Evolutionary conservation across 2,888 invertebrate genomes (phyloP).

Genomic region (Oithona nana): DNA sequence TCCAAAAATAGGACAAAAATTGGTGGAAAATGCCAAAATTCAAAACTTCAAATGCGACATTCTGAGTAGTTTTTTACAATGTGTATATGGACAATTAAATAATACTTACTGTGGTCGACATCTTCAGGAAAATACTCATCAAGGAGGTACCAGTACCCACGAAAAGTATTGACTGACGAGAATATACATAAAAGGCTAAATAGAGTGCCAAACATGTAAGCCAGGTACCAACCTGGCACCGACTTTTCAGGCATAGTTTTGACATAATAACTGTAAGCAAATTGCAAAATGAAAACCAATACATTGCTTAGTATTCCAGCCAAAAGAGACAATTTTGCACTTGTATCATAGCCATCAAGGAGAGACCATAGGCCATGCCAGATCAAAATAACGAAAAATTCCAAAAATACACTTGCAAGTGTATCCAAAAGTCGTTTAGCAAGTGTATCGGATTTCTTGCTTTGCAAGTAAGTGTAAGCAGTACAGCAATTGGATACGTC

Average conservation of each 20-base stretch:
- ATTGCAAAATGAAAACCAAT: not conserved
- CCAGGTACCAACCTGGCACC: not conserved
- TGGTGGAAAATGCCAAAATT: too few relatives aligned
- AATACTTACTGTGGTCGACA: too few relatives aligned
- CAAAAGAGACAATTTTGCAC: not conserved
- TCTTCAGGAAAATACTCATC: not conserved
- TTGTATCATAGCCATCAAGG: not conserved
- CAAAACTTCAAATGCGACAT: too few relatives aligned
- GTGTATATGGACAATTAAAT: too few relatives aligned
- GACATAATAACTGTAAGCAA: not conserved
- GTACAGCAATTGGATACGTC: not conserved
- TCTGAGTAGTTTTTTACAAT: too few relatives aligned
- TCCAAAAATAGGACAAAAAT: too few relatives aligned
- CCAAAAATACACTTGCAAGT: not conserved
- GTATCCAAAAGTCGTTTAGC: not conserved
- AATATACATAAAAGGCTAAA: not conserved
- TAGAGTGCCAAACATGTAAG: not conserved
- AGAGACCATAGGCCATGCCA: conserved; percentile 2
- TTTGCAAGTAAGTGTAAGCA: not conserved
- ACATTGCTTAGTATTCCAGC: not conserved
- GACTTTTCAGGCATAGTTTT: not conserved
- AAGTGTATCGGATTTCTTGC: not conserved
- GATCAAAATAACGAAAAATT: not conserved
- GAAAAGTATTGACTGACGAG: not conserved
- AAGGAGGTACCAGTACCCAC: not conserved